Percentiles rank a stretch among this genome's conserved stretches.
Conservation (phyloP, 2,888 invertebrate genomes). For the Sericinus montela region DNA sequence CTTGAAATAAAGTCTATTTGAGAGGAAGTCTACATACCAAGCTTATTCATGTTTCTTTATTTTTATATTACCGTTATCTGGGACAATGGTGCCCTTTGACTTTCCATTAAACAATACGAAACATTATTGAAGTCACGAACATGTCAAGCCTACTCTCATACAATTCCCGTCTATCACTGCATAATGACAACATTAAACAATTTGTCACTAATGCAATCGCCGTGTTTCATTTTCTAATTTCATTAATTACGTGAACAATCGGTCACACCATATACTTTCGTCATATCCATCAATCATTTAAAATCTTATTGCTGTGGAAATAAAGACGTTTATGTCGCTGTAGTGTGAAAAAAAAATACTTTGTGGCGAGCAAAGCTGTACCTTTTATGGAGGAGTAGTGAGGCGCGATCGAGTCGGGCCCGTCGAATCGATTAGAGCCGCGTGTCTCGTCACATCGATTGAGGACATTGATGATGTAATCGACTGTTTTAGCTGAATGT, state of each 20-base stretch:
- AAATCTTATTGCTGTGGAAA: neutral
- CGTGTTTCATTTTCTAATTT: conserved; percentile 33
- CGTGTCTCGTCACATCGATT: conserved; percentile 48
- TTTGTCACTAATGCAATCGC: conserved; percentile 35
- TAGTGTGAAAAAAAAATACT: neutral
- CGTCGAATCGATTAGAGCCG: conserved; percentile 56
- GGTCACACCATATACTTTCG: conserved; percentile 28
- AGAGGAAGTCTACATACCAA: too few relatives aligned
- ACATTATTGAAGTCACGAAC: neutral
- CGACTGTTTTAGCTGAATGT: conserved; percentile 31
- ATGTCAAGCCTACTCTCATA: neutral
- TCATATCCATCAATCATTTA: neutral
- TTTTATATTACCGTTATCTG: too few relatives aligned
- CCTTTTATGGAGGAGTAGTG: conserved; percentile 28
- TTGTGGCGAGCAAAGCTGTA: conserved; percentile 13
- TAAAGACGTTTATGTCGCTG: neutral
- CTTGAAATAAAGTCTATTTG: too few relatives aligned
- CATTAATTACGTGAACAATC: conserved; percentile 37
- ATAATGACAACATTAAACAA: conserved; percentile 27
- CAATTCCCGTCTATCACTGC: conserved; percentile 1
- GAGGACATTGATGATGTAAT: conserved; percentile 60
- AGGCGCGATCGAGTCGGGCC: conserved; percentile 35
- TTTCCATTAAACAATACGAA: conserved; percentile 9
- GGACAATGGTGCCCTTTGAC: neutral
- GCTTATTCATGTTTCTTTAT: too few relatives aligned